Evolutionary conservation across 2,888 invertebrate genomes (phyloP).

Genomic region (Phania funesta): DNA sequence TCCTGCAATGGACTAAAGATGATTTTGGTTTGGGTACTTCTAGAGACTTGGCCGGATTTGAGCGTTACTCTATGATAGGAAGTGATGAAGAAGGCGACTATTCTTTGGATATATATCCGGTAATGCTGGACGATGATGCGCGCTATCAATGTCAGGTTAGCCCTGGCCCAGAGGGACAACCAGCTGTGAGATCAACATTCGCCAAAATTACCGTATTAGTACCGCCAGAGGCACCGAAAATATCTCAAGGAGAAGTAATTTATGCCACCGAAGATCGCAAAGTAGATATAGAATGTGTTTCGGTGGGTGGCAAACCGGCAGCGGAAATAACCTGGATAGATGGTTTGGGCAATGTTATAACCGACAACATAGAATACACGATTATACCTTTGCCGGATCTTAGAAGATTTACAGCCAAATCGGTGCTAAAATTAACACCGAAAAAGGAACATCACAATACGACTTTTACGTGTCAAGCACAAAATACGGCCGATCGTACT

Average conservation of each 20-base stretch:
- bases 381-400: conserved; percentile 89
- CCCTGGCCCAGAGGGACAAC: conserved; percentile 87
- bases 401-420: conserved; percentile 91
- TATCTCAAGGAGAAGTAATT: conserved; percentile 91
- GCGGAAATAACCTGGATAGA: conserved; percentile 98
- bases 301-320: conserved; percentile 94
- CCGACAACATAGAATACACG: conserved; percentile 89
- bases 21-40: conserved; percentile 97
- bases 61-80: conserved; percentile 97
- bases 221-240: conserved; percentile 94
- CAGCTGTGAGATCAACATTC: conserved; percentile 91
- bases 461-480: conserved; percentile 94
- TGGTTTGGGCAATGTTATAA: conserved; percentile 90
- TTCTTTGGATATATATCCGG: conserved; percentile 93
- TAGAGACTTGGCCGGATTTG: conserved; percentile 93
- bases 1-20: conserved; percentile 98
- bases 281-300: conserved; percentile 94
- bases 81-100: conserved; percentile 96
- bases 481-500: conserved; percentile 93
- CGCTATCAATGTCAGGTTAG: conserved; percentile 97
- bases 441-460: conserved; percentile 94
- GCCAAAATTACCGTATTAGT: conserved; percentile 93
- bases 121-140: conserved; percentile 95
- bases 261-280: conserved; percentile 93
- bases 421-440: conserved; percentile 90